Conservation (phyloP, 37 sponge, comb jelly and placozoan genomes). For the Axinella damicornis region DNA sequence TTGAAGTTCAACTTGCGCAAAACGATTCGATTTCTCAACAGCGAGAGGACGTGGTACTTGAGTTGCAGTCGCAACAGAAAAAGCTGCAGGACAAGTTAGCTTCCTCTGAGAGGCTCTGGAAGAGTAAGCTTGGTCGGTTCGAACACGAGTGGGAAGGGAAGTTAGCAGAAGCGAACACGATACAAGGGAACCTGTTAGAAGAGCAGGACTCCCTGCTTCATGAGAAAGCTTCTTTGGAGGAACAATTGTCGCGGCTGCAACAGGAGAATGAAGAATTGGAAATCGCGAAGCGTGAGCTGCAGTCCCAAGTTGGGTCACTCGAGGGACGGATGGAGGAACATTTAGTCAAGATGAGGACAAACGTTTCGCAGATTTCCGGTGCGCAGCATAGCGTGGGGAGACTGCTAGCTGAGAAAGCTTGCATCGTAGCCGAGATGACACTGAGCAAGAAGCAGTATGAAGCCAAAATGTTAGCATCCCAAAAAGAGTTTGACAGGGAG, state of each 20-base stretch:
- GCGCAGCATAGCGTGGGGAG: constrained; percentile 13
- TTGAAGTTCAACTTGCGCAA: constrained; percentile 18
- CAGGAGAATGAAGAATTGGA: constrained; percentile 1
- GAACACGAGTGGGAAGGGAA: constrained; percentile 40
- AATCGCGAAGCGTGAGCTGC: background rate
- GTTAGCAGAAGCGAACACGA: background rate
- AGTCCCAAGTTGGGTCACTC: background rate
- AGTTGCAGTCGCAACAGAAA: background rate
- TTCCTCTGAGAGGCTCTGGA: constrained; percentile 26
- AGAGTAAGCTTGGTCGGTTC: background rate
- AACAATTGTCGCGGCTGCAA: background rate
- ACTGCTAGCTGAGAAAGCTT: constrained; percentile 24
- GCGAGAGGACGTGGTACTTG: background rate
- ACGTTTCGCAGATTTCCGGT: background rate
- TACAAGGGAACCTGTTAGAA: background rate
- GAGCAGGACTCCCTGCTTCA: constrained; percentile 4
- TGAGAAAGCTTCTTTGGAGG: constrained; percentile 19
- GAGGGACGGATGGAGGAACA: constrained; percentile 6
- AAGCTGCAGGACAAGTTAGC: constrained; percentile 6
- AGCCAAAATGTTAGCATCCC: background rate
- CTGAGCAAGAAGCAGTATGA: background rate
- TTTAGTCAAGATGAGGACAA: background rate
- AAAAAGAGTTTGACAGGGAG: background rate
- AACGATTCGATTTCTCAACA: constrained; percentile 17
- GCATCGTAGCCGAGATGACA: background rate